Percentiles rank a stretch among this genome's conserved stretches.
Conservation (phyloP, 1,140 invertebrate species). For the Sycophila sp. region DNA sequence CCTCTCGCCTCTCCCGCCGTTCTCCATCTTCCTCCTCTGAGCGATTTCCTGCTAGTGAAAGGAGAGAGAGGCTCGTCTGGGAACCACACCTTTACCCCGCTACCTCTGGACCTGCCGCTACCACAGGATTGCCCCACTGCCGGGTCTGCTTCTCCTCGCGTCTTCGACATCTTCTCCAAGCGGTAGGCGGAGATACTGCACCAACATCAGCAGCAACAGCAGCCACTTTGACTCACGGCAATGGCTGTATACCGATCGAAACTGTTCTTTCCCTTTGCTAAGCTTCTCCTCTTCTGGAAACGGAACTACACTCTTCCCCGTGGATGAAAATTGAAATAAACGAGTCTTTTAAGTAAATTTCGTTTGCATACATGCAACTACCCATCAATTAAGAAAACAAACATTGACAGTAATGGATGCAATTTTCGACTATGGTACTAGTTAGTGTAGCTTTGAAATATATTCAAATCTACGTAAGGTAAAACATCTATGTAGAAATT, state of each 20-base stretch:
- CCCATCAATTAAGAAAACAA: too few relatives aligned
- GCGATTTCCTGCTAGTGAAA: slow-evolving; percentile 19
- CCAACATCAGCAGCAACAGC: neutral
- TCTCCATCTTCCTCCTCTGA: slow-evolving; percentile 60
- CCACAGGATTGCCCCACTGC: too few relatives aligned
- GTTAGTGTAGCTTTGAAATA: too few relatives aligned
- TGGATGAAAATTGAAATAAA: too few relatives aligned
- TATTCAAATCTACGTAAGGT: too few relatives aligned
- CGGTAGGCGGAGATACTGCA: slow-evolving; percentile 12
- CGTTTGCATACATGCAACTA: too few relatives aligned
- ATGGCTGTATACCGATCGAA: slow-evolving; percentile 20
- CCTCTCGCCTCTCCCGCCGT: slow-evolving; percentile 54
- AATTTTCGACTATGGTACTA: too few relatives aligned
- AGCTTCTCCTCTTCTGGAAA: slow-evolving; percentile 1
- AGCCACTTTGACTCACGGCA: neutral
- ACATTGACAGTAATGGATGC: too few relatives aligned
- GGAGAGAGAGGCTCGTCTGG: slow-evolving; percentile 49
- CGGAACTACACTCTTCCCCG: too few relatives aligned
- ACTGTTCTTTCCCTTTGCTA: neutral
- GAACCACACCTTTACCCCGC: slow-evolving; percentile 64
- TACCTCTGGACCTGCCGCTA: slow-evolving; percentile 61
- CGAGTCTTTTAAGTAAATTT: too few relatives aligned
- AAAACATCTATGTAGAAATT: too few relatives aligned
- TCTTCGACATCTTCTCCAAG: slow-evolving; percentile 19
- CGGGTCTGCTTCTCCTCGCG: slow-evolving; percentile 50